Evolutionary conservation across 2,888 invertebrate species (phyloP).

Genomic region (Adela reaumurella): DNA sequence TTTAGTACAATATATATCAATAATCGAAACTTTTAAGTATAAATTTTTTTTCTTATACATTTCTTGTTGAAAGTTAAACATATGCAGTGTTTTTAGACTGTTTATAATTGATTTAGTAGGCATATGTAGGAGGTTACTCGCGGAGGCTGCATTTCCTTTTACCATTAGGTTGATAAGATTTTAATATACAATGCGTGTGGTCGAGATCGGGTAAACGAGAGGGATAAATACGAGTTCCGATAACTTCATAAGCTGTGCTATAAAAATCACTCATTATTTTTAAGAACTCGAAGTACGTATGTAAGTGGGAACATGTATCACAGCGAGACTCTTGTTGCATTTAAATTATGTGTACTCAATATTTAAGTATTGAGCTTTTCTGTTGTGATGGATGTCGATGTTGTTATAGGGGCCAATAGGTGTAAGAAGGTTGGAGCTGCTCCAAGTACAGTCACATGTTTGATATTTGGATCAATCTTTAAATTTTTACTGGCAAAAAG

Average conservation of each 20-base stretch:
- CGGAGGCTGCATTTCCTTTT: background rate
- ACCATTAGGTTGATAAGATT: background rate
- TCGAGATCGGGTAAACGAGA: no score
- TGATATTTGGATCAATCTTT: no score
- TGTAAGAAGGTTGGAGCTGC: background rate
- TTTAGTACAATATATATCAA: no score
- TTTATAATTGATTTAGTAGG: no score
- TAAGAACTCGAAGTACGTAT: background rate
- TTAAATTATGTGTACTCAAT: background rate
- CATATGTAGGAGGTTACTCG: background rate
- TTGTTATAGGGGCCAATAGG: background rate
- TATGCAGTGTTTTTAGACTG: no score
- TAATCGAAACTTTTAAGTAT: no score
- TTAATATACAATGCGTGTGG: background rate
- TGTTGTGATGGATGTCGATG: background rate
- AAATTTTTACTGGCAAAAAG: no score
- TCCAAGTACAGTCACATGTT: no score
- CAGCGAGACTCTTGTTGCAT: background rate
- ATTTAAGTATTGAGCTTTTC: background rate
- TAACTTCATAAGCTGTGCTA: background rate
- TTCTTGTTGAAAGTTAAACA: no score
- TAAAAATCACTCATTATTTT: background rate
- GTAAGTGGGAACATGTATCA: no score
- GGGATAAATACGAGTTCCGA: background rate
- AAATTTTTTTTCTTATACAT: no score